These are phyloP conservation scores for Pangasius krempfi DNA, from an alignment of 2,797 vertebrate species.

Conservation along the genomic window DNA sequence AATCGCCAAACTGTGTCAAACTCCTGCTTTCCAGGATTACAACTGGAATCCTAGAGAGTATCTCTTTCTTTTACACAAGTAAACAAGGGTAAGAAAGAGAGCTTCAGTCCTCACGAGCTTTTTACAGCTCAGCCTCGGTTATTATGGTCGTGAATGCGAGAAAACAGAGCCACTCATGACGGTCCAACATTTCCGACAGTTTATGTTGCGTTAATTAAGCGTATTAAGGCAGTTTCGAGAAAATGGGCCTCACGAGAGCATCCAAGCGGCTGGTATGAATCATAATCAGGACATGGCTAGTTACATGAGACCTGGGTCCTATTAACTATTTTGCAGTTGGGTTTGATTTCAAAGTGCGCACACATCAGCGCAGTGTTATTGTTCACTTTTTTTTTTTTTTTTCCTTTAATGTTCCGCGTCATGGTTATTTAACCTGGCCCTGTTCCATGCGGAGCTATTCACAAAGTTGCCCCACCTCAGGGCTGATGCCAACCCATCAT, in stretches of 20 bases:
- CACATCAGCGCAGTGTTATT: neutral
- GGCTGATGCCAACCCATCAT: neutral
- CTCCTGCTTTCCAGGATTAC: neutral
- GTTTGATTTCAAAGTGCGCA: slow-evolving; percentile 45
- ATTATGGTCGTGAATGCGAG: neutral
- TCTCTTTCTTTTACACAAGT: neutral
- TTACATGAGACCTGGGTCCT: slow-evolving; percentile 48
- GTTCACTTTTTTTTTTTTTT: neutral
- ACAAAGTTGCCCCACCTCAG: neutral
- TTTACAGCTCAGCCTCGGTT: neutral
- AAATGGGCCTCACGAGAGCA: neutral
- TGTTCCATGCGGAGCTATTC: neutral
- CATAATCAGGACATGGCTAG: slow-evolving; percentile 39
- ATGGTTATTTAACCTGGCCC: neutral
- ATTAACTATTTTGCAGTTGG: slow-evolving; percentile 40
- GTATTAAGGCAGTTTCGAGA: slow-evolving; percentile 1
- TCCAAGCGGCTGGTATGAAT: slow-evolving; percentile 42
- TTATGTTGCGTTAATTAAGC: slow-evolving; percentile 22
- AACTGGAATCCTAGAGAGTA: neutral
- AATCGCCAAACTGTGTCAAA: neutral
- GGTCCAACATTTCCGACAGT: neutral
- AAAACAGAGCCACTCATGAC: neutral
- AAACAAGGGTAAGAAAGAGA: neutral
- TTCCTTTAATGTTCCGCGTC: neutral
- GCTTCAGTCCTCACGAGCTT: neutral